phyloP scores from a whole-genome alignment of 2,888 invertebrate genomes.

The Gasteruption jaculator region DNA sequence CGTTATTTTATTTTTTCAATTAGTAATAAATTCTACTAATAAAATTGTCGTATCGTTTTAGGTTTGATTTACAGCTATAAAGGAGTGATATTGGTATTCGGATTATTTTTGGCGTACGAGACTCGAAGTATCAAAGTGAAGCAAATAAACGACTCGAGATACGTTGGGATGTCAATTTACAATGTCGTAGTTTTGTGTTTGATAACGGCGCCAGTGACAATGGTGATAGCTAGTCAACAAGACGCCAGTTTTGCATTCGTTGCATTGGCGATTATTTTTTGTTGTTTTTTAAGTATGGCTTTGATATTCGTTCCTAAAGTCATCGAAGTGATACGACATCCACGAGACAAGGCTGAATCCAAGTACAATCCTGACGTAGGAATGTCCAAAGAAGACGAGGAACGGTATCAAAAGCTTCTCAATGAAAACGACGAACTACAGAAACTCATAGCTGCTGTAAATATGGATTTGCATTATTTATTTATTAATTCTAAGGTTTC shows the following conservation, averaged over 20 bases:
- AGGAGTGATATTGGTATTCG: slow-evolving; percentile 93
- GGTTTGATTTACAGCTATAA: slow-evolving; percentile 96
- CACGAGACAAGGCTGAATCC: slow-evolving; percentile 81
- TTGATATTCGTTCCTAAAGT: slow-evolving; percentile 98
- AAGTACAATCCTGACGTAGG: slow-evolving; percentile 81
- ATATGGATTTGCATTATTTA: slow-evolving; percentile 14
- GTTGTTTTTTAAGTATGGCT: slow-evolving; percentile 97
- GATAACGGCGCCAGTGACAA: slow-evolving; percentile 95
- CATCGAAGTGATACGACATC: slow-evolving; percentile 85
- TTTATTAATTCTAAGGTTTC: neutral
- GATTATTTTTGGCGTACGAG: slow-evolving; percentile 96
- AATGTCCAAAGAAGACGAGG: slow-evolving; percentile 88
- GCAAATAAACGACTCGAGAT: slow-evolving; percentile 96
- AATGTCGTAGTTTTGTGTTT: slow-evolving; percentile 97
- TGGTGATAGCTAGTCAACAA: slow-evolving; percentile 96
- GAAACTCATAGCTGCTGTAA: slow-evolving; percentile 88
- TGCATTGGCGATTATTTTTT: slow-evolving; percentile 93
- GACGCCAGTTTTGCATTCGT: slow-evolving; percentile 97
- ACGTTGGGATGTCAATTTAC: slow-evolving; percentile 99
- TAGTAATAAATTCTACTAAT: neutral
- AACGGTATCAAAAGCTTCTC: slow-evolving; percentile 86
- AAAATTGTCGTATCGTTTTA: slow-evolving; percentile 47
- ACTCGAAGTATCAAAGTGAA: slow-evolving; percentile 95
- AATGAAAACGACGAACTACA: slow-evolving; percentile 96
- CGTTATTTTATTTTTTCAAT: no score